Percentiles rank a stretch among this genome's conserved stretches.
Conservation (phyloP, 1,140 invertebrate species). For the Teleopsis dalmanni region DNA sequence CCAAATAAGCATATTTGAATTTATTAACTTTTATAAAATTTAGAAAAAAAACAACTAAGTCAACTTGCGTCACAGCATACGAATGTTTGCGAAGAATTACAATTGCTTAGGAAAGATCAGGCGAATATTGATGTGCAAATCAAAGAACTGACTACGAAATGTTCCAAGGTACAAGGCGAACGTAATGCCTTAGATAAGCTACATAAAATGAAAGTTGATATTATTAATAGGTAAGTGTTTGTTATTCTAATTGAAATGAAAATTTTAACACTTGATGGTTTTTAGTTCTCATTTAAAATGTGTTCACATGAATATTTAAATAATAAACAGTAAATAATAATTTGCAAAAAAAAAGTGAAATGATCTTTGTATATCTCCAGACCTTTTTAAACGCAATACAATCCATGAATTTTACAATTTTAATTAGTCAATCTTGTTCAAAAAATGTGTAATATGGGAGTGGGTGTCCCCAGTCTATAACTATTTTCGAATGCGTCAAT, state of each 20-base stretch:
- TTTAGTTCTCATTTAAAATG: no score
- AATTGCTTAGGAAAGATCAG: slow-evolving; percentile 25
- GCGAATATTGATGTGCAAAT: slow-evolving; percentile 25
- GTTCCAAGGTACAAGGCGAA: slow-evolving; percentile 28
- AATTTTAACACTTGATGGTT: no score
- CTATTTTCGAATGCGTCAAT: no score
- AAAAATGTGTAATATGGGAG: no score
- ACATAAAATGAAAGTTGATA: slow-evolving; percentile 40
- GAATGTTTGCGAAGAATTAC: slow-evolving; percentile 26
- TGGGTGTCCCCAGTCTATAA: no score
- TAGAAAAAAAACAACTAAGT: slow-evolving; percentile 34
- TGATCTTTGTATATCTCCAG: no score
- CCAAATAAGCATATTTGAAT: background rate
- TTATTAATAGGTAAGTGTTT: slow-evolving; percentile 32
- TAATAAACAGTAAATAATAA: background rate
- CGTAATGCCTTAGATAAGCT: slow-evolving; percentile 36
- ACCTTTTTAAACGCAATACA: no score
- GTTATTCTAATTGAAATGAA: no score
- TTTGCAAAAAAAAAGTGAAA: background rate
- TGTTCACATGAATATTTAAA: background rate
- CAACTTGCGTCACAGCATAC: slow-evolving; percentile 28
- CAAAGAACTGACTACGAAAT: slow-evolving; percentile 27
- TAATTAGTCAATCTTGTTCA: no score
- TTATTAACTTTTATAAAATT: background rate
- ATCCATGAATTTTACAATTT: no score